These are phyloP conservation scores for Willowsia nigromaculata DNA, from an alignment of 2,888 invertebrate genomes.

Conservation along the genomic window DNA sequence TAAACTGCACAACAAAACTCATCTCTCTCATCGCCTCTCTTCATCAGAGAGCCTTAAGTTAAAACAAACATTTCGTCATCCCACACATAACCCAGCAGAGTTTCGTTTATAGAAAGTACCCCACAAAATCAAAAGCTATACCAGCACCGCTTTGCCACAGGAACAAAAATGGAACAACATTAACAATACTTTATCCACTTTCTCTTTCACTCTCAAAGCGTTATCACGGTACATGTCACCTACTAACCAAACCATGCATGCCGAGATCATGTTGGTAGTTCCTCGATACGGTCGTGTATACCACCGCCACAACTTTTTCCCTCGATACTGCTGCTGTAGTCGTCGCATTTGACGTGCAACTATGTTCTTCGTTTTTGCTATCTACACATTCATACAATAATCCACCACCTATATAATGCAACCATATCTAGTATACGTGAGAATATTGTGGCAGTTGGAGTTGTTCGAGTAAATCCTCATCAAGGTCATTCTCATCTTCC, in stretches of 20 bases:
- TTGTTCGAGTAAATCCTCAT: slow-evolving; percentile 52
- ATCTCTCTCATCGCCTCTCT: background rate
- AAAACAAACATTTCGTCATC: slow-evolving; percentile 17
- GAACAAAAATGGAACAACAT: background rate
- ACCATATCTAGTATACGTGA: background rate
- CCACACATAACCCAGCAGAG: background rate
- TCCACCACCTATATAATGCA: no score
- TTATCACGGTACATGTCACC: background rate
- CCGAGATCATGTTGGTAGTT: background rate
- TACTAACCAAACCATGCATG: background rate
- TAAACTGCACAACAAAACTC: background rate
- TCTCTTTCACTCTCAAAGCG: background rate
- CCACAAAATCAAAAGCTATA: background rate
- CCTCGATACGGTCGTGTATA: background rate
- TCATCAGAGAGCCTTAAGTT: background rate
- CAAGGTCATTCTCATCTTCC: slow-evolving; percentile 54
- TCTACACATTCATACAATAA: background rate
- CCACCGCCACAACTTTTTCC: background rate
- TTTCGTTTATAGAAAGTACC: background rate
- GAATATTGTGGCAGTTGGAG: slow-evolving; percentile 5
- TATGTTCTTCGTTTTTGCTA: background rate
- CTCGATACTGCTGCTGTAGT: background rate
- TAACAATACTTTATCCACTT: background rate
- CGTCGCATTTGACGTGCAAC: background rate
- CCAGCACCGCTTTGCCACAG: background rate